phyloP scores from a whole-genome alignment of 2,113 vertebrate species.

The Thymallus thymallus region DNA sequence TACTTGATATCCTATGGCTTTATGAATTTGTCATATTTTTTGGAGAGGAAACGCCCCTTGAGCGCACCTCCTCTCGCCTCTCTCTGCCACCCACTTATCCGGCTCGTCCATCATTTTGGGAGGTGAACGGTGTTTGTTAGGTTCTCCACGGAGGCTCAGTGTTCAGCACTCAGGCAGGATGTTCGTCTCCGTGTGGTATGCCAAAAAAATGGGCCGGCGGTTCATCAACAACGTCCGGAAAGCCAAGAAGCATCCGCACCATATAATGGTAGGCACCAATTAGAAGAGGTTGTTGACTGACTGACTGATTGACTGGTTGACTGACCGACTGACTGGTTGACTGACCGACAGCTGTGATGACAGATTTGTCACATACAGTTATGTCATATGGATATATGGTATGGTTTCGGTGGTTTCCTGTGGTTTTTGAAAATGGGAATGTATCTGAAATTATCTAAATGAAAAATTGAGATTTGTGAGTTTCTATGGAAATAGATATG shows the following conservation, averaged over 20 bases:
- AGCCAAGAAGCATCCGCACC: conserved; percentile 66
- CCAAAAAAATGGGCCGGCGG: conserved; percentile 74
- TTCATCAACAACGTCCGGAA: conserved; percentile 75
- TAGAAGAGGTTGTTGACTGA: not conserved
- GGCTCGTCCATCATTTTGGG: conserved; percentile 19
- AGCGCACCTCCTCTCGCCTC: not conserved
- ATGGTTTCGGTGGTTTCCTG: not conserved
- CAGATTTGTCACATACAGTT: not conserved
- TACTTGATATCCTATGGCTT: conserved; percentile 4
- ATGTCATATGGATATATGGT: not conserved
- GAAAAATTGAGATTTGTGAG: not conserved
- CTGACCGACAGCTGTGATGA: not conserved
- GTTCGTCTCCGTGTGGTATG: conserved; percentile 80
- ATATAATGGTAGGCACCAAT: conserved; percentile 55
- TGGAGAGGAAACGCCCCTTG: conserved; percentile 26
- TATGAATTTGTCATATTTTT: conserved; percentile 12
- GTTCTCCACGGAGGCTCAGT: conserved; percentile 13
- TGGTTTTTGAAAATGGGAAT: not conserved
- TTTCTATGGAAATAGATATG: not conserved
- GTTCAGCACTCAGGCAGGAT: conserved; percentile 48
- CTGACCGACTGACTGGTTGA: not conserved
- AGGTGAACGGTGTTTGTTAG: conserved; percentile 27
- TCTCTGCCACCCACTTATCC: conserved; percentile 7
- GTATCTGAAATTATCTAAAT: not conserved
- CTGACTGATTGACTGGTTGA: not conserved